Conservation (phyloP, 2,888 invertebrate genomes). For the Mesorhabditis spiculigera region DNA sequence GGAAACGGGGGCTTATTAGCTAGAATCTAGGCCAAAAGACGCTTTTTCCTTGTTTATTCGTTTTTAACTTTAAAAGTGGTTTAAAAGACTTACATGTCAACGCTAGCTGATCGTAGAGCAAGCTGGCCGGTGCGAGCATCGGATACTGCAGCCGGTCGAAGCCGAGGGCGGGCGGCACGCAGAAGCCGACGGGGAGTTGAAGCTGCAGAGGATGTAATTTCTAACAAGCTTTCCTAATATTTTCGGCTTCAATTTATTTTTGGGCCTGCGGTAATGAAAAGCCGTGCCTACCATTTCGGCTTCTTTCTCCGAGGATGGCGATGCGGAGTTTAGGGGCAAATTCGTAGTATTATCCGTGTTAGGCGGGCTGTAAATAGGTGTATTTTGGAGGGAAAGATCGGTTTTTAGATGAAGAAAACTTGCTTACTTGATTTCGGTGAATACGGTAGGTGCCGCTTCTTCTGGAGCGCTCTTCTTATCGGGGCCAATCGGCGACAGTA, state of each 20-base stretch:
- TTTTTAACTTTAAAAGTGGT: neutral
- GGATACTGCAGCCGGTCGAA: conserved; percentile 17
- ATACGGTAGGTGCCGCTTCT: neutral
- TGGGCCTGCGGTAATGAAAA: too few relatives aligned
- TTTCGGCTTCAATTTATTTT: too few relatives aligned
- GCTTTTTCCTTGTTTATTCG: neutral
- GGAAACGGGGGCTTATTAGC: conserved; percentile 10
- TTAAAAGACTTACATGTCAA: conserved; percentile 21
- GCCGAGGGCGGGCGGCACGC: neutral
- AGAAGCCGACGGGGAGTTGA: neutral
- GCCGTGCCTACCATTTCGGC: too few relatives aligned
- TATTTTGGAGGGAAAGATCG: conserved; percentile 3
- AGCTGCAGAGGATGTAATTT: neutral
- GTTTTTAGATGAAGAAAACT: conserved; percentile 3
- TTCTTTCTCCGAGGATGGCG: too few relatives aligned
- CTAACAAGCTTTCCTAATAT: too few relatives aligned
- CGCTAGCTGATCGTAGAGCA: conserved; percentile 41
- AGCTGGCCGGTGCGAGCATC: conserved; percentile 14
- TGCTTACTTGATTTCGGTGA: neutral
- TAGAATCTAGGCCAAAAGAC: too few relatives aligned
- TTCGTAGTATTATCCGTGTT: too few relatives aligned
- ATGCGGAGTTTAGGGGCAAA: too few relatives aligned
- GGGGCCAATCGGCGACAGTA: conserved; percentile 10
- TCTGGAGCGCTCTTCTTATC: conserved; percentile 5
- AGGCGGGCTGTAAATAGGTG: neutral